phyloP scores from a whole-genome alignment of 2,888 invertebrate species.

The Philonicus albiceps region DNA sequence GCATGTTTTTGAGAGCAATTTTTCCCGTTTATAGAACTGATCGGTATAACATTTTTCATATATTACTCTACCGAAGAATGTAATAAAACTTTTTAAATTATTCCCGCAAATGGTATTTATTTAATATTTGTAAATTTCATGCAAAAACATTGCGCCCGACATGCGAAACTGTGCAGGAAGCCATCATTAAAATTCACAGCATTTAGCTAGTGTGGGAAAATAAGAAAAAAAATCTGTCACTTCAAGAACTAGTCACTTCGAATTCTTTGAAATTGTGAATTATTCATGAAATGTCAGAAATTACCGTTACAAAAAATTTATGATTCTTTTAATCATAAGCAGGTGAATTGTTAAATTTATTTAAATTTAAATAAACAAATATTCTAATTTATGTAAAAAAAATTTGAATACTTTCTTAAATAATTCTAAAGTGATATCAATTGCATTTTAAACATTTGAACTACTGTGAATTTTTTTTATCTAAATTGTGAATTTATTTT shows the following conservation, averaged over 20 bases:
- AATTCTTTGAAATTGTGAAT: not conserved
- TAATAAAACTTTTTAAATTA: not conserved
- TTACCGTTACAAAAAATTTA: not conserved
- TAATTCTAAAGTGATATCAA: not conserved
- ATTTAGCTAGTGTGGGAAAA: not conserved
- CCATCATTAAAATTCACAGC: conserved; percentile 8
- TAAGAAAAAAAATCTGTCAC: not conserved
- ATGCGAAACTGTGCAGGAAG: not conserved
- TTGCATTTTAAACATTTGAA: not conserved
- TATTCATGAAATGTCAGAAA: not conserved
- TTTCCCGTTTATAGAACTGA: not conserved
- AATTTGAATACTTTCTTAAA: too few species aligned
- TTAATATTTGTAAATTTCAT: not conserved
- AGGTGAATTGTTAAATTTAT: not conserved
- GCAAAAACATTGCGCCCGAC: not conserved
- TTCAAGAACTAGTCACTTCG: not conserved
- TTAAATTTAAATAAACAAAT: not conserved
- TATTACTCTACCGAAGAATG: not conserved
- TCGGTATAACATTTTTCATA: not conserved
- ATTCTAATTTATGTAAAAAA: not conserved
- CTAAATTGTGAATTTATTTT: not conserved
- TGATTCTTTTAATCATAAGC: not conserved
- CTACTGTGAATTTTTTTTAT: not conserved
- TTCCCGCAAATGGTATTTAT: not conserved
- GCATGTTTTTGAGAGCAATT: not conserved